phyloP scores from a whole-genome alignment of 2,113 vertebrate species.

The Eleginops maclovinus region DNA sequence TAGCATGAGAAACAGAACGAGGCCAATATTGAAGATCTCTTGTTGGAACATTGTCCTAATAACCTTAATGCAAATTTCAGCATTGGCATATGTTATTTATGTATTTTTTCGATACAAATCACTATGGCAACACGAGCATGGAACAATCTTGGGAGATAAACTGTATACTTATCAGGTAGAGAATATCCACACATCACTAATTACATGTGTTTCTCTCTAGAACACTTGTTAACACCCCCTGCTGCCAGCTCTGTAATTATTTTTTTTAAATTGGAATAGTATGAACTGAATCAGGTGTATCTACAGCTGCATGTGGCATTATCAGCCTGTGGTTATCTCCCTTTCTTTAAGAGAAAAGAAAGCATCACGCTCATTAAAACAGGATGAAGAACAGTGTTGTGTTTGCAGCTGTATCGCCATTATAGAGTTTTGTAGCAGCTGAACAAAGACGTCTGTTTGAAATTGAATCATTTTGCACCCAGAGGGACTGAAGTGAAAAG shows the following conservation, averaged over 20 bases:
- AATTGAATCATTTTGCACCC: not conserved
- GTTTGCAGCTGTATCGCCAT: conserved; percentile 8
- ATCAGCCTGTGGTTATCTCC: conserved; percentile 14
- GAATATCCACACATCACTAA: conserved; percentile 22
- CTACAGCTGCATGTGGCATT: not conserved
- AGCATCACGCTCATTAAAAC: conserved; percentile 5
- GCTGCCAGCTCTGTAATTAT: not conserved
- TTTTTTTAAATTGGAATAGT: not conserved
- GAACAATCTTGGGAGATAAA: conserved; percentile 36
- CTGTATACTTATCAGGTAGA: conserved; percentile 28
- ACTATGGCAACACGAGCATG: conserved; percentile 64
- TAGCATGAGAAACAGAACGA: not conserved
- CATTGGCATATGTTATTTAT: conserved; percentile 47
- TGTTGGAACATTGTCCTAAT: conserved; percentile 10
- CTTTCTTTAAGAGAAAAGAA: not conserved
- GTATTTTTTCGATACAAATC: conserved; percentile 39
- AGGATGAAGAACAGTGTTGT: not conserved
- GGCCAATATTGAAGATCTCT: not conserved
- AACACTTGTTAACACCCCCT: conserved; percentile 12
- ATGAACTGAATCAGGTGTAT: not conserved
- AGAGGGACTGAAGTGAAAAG: conserved; percentile 2
- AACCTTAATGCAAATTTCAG: conserved; percentile 39
- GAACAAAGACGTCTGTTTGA: conserved; percentile 33
- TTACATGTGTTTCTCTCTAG: not conserved
- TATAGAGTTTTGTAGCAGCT: not conserved